Evolutionary conservation across 1,140 invertebrate genomes (phyloP).

Genomic region (Gonioctena quinquepunctata): DNA sequence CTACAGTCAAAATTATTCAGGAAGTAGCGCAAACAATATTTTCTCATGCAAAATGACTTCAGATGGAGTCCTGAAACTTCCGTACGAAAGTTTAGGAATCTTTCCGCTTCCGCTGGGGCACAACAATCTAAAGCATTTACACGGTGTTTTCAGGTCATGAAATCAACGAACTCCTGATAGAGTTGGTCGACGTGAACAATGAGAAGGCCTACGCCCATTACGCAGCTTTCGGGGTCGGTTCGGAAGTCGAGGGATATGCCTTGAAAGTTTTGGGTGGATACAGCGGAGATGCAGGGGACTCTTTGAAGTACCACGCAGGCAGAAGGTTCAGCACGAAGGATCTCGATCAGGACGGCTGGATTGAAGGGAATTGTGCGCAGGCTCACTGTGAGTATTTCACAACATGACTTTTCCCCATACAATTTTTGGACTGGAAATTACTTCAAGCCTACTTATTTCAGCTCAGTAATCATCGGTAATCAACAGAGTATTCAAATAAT

Average conservation of each 20-base stretch:
- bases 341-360: slow-evolving; percentile 71
- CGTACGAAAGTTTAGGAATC: too few relatives aligned
- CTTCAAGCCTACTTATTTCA: too few relatives aligned
- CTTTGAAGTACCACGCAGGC: slow-evolving; percentile 70
- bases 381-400: slow-evolving; percentile 59
- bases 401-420: too few relatives aligned
- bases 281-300: slow-evolving; percentile 68
- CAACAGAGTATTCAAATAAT: too few relatives aligned
- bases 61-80: too few relatives aligned
- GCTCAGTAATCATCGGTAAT: too few relatives aligned
- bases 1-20: background rate
- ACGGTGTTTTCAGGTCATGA: slow-evolving; percentile 9
- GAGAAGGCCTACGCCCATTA: slow-evolving; percentile 64
- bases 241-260: slow-evolving; percentile 67
- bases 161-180: slow-evolving; percentile 60
- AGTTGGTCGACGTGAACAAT: slow-evolving; percentile 65
- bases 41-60: background rate
- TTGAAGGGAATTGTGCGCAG: slow-evolving; percentile 71
- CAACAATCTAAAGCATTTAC: background rate
- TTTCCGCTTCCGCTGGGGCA: background rate
- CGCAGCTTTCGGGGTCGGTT: slow-evolving; percentile 66
- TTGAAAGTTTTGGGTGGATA: slow-evolving; percentile 66
- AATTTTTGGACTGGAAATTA: too few relatives aligned
- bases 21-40: background rate
- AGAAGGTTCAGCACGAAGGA: slow-evolving; percentile 75